phyloP scores from a whole-genome alignment of 1,140 invertebrate species.

The Aricia agestis region DNA sequence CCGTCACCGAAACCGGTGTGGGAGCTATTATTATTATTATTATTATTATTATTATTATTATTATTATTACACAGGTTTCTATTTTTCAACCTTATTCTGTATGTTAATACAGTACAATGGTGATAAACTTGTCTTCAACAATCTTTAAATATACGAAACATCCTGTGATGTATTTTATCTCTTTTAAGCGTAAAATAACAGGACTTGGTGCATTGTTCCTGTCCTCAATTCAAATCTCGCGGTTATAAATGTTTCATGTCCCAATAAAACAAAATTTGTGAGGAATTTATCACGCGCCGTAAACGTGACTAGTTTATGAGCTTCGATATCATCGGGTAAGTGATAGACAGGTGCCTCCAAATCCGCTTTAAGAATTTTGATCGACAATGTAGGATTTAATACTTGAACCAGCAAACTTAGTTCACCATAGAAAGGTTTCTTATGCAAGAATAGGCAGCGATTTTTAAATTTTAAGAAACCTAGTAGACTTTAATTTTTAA shows the following conservation, averaged over 20 bases:
- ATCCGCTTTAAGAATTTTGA: neutral
- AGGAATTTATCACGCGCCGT: constrained; percentile 53
- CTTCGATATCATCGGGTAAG: constrained; percentile 40
- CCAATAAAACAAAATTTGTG: constrained; percentile 68
- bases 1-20: too few relatives aligned
- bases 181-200: constrained; percentile 21
- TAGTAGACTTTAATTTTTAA: too few relatives aligned
- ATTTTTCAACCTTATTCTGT: too few relatives aligned
- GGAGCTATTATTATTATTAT: too few relatives aligned
- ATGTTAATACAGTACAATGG: too few relatives aligned
- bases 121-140: too few relatives aligned
- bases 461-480: too few relatives aligned
- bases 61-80: neutral
- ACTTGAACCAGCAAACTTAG: too few relatives aligned
- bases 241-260: constrained; percentile 56
- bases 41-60: too few relatives aligned
- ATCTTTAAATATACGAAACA: neutral
- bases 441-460: too few relatives aligned
- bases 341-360: constrained; percentile 2
- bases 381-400: neutral
- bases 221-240: constrained; percentile 34
- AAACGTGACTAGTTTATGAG: constrained; percentile 52
- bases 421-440: too few relatives aligned
- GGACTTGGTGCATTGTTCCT: constrained; percentile 28
- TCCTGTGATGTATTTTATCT: constrained; percentile 18